Percentiles rank a stretch among this genome's conserved stretches.
Conservation (phyloP, 2,113 vertebrate species). For the Chelonoidis abingdonii region DNA sequence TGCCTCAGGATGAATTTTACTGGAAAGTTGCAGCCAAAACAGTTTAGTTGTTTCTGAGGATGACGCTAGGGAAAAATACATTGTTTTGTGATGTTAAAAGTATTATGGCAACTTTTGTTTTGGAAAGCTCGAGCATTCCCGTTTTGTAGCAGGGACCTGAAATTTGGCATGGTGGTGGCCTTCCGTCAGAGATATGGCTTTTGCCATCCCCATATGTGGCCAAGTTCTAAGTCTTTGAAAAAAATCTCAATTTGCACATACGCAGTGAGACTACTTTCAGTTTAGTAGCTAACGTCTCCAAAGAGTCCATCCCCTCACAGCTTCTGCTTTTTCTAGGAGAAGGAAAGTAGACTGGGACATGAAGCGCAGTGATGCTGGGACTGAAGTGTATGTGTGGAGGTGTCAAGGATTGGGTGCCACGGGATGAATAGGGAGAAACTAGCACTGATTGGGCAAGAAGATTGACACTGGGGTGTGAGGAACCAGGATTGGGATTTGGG, state of each 20-base stretch:
- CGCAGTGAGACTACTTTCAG: background rate
- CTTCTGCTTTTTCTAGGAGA: background rate
- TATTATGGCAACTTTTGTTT: background rate
- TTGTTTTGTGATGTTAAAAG: background rate
- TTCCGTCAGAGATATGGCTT: background rate
- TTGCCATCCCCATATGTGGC: background rate
- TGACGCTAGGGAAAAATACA: background rate
- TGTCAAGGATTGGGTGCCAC: too few relatives aligned
- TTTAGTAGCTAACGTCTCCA: background rate
- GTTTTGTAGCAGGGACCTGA: background rate
- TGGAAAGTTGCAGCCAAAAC: background rate
- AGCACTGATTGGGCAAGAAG: background rate
- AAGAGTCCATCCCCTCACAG: background rate
- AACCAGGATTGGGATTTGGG: background rate
- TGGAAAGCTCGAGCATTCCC: background rate
- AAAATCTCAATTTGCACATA: background rate
- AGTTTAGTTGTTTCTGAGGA: background rate
- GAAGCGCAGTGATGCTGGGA: background rate
- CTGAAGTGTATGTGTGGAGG: too few relatives aligned
- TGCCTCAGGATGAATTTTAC: background rate
- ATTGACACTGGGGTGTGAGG: background rate
- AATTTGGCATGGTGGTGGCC: background rate
- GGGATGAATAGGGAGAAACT: background rate
- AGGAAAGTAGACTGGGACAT: background rate
- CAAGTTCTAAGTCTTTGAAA: background rate